Percentiles rank a stretch among this genome's conserved stretches.
These are phyloP conservation scores for Polypterus bichir DNA, from an alignment of 2,113 vertebrate species.

Conservation along the genomic window DNA sequence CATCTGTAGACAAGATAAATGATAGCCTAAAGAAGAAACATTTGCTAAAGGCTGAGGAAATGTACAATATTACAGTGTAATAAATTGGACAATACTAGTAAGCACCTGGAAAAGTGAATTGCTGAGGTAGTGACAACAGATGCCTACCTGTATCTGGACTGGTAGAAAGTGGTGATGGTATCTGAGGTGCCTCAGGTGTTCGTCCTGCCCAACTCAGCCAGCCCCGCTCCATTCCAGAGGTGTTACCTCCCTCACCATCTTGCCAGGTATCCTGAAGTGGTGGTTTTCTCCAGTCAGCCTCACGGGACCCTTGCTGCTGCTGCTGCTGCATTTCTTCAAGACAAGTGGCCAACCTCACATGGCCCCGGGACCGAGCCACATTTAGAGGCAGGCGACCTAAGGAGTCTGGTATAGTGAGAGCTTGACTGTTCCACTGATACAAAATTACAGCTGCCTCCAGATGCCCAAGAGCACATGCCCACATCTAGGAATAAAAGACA, in stretches of 20 bases:
- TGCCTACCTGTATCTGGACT: constrained; percentile 68
- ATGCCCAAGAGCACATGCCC: constrained; percentile 81
- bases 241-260: not conserved
- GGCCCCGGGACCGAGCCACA: constrained; percentile 69
- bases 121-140: too few relatives aligned
- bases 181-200: constrained; percentile 13
- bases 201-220: constrained; percentile 11
- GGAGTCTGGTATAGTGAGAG: constrained; percentile 70
- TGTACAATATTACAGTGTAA: too few relatives aligned
- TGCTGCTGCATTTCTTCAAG: constrained; percentile 68
- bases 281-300: constrained; percentile 2
- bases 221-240: constrained; percentile 1
- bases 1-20: too few relatives aligned
- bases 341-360: constrained; percentile 60
- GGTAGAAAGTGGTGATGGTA: constrained; percentile 54
- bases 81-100: too few relatives aligned
- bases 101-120: too few relatives aligned
- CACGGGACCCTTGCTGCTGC: constrained; percentile 12
- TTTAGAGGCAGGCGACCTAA: constrained; percentile 69
- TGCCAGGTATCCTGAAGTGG: not conserved
- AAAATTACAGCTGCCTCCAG: constrained; percentile 64
- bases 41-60: too few relatives aligned
- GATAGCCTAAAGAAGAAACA: too few relatives aligned
- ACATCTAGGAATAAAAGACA: constrained; percentile 47
- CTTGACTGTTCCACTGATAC: constrained; percentile 63